Percentiles rank a stretch among this genome's conserved stretches.
Conservation (phyloP, 23 tunicate species). For the Trididemnum miniatum region DNA sequence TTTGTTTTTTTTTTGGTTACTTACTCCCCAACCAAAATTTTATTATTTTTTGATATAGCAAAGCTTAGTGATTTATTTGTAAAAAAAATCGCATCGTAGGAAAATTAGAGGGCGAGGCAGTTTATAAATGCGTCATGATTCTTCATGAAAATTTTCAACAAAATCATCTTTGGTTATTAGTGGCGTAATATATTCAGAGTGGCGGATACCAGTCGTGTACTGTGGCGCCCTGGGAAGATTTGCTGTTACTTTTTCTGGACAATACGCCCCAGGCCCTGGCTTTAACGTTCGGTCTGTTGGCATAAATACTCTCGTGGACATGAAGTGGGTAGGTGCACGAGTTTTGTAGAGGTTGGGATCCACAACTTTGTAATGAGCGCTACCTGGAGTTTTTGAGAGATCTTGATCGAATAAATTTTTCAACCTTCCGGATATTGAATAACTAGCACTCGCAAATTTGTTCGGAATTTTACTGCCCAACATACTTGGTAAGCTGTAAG, state of each 20-base stretch:
- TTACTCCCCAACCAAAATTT: too few species aligned
- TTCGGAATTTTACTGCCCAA: slow-evolving; percentile 81
- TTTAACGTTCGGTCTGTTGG: slow-evolving; percentile 91
- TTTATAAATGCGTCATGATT: too few species aligned
- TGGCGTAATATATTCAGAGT: slow-evolving; percentile 95
- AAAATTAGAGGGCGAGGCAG: too few species aligned
- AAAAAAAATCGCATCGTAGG: too few species aligned
- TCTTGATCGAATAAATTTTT: slow-evolving; percentile 61
- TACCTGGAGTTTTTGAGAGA: slow-evolving; percentile 76
- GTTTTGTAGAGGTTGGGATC: slow-evolving; percentile 59
- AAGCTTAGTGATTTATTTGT: too few species aligned
- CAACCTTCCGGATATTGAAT: slow-evolving; percentile 76
- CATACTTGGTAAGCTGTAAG: slow-evolving; percentile 71
- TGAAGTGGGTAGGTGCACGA: slow-evolving; percentile 77
- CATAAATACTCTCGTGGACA: slow-evolving; percentile 74
- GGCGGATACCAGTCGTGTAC: slow-evolving; percentile 86
- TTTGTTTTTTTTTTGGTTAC: too few species aligned
- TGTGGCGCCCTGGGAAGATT: slow-evolving; percentile 74
- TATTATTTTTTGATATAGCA: too few species aligned
- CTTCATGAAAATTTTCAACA: not conserved
- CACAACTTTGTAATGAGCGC: slow-evolving; percentile 78
- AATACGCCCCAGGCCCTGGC: slow-evolving; percentile 93
- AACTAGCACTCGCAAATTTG: slow-evolving; percentile 72
- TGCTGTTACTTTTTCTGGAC: slow-evolving; percentile 73
- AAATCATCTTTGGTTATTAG: slow-evolving; percentile 48